These are phyloP conservation scores for Galerucella nymphaeae DNA, from an alignment of 2,888 invertebrate genomes.

Conservation along the genomic window DNA sequence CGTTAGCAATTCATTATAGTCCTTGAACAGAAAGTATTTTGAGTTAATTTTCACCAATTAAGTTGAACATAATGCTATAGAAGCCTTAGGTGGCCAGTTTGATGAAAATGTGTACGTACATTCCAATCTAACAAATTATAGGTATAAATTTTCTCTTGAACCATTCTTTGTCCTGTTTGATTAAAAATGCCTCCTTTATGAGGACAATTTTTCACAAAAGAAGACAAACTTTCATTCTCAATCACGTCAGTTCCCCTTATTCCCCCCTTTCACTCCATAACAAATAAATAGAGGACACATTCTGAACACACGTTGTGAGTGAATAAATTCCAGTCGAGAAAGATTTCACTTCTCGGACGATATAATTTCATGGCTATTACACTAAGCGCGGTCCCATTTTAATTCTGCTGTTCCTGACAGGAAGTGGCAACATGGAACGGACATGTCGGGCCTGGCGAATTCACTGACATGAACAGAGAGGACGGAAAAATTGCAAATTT, in stretches of 20 bases:
- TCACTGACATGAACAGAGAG: constrained; percentile 43
- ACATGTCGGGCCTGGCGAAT: constrained; percentile 43
- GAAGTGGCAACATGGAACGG: constrained; percentile 55
- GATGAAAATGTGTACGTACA: too few relatives aligned
- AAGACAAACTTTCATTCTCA: neutral
- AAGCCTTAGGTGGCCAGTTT: too few relatives aligned
- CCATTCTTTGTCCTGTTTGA: neutral
- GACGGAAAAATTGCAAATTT: constrained; percentile 43
- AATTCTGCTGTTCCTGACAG: constrained; percentile 59
- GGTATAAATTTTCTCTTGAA: too few relatives aligned
- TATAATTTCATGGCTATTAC: constrained; percentile 61
- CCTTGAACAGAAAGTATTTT: too few relatives aligned
- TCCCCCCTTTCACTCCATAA: constrained; percentile 34
- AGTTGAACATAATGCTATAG: too few relatives aligned
- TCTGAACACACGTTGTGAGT: constrained; percentile 34
- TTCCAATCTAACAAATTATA: too few relatives aligned
- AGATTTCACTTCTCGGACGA: constrained; percentile 58
- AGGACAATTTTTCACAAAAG: too few relatives aligned
- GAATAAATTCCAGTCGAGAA: constrained; percentile 39
- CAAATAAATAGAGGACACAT: constrained; percentile 30
- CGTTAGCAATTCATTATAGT: too few relatives aligned
- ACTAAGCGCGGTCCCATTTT: constrained; percentile 57
- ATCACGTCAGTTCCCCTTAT: constrained; percentile 21
- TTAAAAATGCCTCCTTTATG: constrained; percentile 10
- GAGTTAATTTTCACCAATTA: too few relatives aligned